A percentile compares a stretch with the other conserved stretches of the same genome.
These are phyloP conservation scores for Diachasma alloeum DNA, from an alignment of 1,140 invertebrate genomes.

Conservation along the genomic window DNA sequence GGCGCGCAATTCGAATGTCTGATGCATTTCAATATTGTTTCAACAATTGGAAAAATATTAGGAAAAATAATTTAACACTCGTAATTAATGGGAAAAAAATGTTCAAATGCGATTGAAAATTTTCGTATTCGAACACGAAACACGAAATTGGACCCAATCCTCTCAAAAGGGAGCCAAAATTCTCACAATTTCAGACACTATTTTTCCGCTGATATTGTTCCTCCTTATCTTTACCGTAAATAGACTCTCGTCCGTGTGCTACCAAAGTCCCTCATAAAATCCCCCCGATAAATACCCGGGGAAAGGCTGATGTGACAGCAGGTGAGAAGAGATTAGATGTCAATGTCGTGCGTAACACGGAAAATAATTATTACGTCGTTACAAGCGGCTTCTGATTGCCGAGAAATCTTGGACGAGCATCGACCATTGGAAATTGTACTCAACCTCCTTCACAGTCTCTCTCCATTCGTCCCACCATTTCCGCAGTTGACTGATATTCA, in stretches of 20 bases:
- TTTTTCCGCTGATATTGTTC: no score
- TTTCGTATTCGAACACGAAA: no score
- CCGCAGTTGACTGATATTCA: background rate
- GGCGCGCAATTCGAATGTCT: no score
- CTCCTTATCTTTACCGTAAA: no score
- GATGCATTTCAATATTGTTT: no score
- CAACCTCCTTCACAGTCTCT: background rate
- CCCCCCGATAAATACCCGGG: background rate
- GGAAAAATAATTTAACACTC: no score
- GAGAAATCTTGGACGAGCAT: constrained; percentile 1
- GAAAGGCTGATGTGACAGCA: constrained; percentile 7
- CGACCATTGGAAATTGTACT: background rate
- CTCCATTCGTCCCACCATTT: background rate
- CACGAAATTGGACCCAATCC: no score
- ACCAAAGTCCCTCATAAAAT: background rate
- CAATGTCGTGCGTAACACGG: constrained; percentile 25
- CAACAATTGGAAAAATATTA: no score
- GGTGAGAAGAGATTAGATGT: constrained; percentile 23
- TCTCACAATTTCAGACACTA: no score
- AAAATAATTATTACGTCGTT: constrained; percentile 30
- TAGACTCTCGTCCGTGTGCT: background rate
- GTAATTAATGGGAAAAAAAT: no score
- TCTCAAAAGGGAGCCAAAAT: no score
- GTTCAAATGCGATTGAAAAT: no score
- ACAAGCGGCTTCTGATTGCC: constrained; percentile 14